Percentiles rank a stretch among this genome's conserved stretches.
phyloP scores from a whole-genome alignment of 2,113 vertebrate genomes.

The Anolis carolinensis region DNA sequence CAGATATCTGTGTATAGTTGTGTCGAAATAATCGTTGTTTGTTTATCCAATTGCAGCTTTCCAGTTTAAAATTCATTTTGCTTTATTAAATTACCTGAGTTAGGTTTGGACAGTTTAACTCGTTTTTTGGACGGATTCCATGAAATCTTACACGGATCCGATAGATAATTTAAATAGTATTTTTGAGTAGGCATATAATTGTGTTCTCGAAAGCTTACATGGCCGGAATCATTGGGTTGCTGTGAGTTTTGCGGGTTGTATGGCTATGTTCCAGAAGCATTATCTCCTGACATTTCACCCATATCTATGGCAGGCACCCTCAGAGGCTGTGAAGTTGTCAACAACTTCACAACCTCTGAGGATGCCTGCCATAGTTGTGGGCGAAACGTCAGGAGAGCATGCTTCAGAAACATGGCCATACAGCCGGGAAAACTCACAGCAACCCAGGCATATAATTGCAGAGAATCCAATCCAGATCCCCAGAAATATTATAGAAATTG shows the following conservation, averaged over 20 bases:
- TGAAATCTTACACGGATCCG: neutral
- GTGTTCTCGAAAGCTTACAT: too few relatives aligned
- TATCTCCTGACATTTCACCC: too few relatives aligned
- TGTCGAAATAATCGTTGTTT: conserved; percentile 7
- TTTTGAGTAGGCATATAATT: neutral
- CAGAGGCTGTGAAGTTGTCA: too few relatives aligned
- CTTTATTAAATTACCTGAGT: conserved; percentile 42
- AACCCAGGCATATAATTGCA: neutral
- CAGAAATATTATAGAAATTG: conserved; percentile 22
- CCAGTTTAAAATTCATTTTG: conserved; percentile 16
- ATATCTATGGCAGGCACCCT: too few relatives aligned
- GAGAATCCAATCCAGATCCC: neutral
- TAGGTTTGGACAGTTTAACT: conserved; percentile 18
- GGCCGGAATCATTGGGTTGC: too few relatives aligned
- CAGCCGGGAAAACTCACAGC: too few relatives aligned
- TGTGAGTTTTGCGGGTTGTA: too few relatives aligned
- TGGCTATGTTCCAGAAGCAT: too few relatives aligned
- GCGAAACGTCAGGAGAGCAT: too few relatives aligned
- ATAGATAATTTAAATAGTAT: neutral
- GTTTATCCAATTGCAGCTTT: conserved; percentile 37
- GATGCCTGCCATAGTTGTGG: too few relatives aligned
- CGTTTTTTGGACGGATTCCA: neutral
- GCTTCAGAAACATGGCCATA: too few relatives aligned
- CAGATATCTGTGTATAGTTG: conserved; percentile 57
- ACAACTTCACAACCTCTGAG: too few relatives aligned